These are phyloP conservation scores for Chionomys nivalis DNA, from an alignment of 2,113 vertebrate genomes.

Conservation along the genomic window DNA sequence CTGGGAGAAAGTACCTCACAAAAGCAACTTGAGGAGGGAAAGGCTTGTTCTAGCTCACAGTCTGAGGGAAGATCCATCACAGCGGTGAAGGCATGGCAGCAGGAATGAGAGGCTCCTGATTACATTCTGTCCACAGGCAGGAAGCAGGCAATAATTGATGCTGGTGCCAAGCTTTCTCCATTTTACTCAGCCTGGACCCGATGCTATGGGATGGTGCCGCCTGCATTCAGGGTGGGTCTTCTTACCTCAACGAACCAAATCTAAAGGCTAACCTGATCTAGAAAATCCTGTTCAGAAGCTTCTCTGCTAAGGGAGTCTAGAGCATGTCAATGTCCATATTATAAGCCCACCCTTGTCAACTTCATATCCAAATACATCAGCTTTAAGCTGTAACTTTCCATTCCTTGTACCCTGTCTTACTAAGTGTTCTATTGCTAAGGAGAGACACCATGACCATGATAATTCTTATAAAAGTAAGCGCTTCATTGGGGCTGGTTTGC, in stretches of 20 bases:
- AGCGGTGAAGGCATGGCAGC: neutral
- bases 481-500: neutral
- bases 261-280: neutral
- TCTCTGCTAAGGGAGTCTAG: neutral
- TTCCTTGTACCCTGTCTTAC: neutral
- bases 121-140: neutral
- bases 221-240: neutral
- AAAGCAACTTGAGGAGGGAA: neutral
- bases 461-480: neutral
- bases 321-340: neutral
- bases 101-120: neutral
- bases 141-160: neutral
- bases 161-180: neutral
- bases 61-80: neutral
- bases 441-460: neutral
- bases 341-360: too few species aligned
- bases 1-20: neutral
- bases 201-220: too few species aligned
- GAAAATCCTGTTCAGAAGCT: neutral
- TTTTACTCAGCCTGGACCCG: too few species aligned
- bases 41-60: too few species aligned
- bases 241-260: neutral
- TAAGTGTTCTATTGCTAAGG: neutral
- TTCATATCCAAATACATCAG: neutral
- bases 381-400: neutral